phyloP scores from a whole-genome alignment of 1,140 invertebrate species.

The Oreohelix idahoensis region DNA sequence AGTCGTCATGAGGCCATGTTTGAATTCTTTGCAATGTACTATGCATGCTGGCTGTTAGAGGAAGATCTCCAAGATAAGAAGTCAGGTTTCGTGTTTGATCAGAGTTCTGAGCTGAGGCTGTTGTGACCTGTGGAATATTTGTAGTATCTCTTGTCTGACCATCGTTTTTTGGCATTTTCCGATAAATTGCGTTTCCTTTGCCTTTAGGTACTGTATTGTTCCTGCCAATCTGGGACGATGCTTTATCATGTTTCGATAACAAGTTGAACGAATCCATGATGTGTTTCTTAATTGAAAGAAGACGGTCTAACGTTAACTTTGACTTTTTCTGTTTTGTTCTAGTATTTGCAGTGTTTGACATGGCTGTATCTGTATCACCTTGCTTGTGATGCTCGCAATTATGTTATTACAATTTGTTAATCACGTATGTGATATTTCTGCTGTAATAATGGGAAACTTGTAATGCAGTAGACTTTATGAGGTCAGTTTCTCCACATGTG shows the following conservation, averaged over 20 bases:
- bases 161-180: background rate
- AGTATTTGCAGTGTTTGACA: background rate
- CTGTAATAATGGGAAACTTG: too few species aligned
- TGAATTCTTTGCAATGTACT: background rate
- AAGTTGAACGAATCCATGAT: slow-evolving; percentile 5
- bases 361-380: background rate
- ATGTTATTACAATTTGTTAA: too few species aligned
- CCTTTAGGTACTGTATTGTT: background rate
- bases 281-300: background rate
- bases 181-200: background rate
- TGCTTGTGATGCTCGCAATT: too few species aligned
- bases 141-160: too few species aligned
- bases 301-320: background rate
- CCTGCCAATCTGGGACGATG: background rate
- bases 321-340: background rate
- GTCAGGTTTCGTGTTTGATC: background rate
- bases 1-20: slow-evolving; percentile 18
- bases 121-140: background rate
- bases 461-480: too few species aligned
- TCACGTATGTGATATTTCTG: too few species aligned
- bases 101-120: background rate
- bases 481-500: too few species aligned
- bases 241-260: background rate
- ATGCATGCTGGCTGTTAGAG: background rate
- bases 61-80: too few species aligned